Base-by-base conservation (phyloP, 1,140 invertebrate species). In the Apolygus lucorum region DNA sequence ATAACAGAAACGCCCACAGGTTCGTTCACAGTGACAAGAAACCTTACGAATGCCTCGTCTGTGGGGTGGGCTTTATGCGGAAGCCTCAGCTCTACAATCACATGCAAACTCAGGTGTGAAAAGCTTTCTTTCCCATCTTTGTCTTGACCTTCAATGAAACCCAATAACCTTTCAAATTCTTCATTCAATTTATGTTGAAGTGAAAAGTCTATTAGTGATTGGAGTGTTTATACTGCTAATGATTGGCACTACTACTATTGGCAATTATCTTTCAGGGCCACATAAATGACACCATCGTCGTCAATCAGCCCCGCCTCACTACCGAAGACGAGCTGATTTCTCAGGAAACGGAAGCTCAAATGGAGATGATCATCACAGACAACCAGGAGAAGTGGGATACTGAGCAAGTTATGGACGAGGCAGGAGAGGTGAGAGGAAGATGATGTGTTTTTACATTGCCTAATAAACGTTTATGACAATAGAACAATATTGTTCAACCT, bases 1-100 rank as follows among this genome's bases (percentile, higher is more conserved):
- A 93, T 78, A 93, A 93, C 77, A 82, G 90, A 67, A 92, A 93
- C 81, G 88, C 90, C 13, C 90, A 93, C 77, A 82, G 89, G 54
- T 92, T 91, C 78, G 87, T 91, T 52, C 91, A 93, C 77, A 91
- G 88, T 71, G 88, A 91, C 74, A 90, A 91, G 76, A 93, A 93
- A 74, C 90, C 90, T 0, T 93, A 92, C 75, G 89, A 91, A 77
- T 93, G 91, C 78, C 77, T 88, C 28, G 85, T 88, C 1, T 93
- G 91, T 75, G 89, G 88, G 1, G 83, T 85, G 73, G 90, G 89
- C 8, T 93, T 90, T 74, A 92, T 92, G 90, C 79, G 91, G 24
- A 92, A 92, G 76, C 89, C 90, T 17, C 80, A 89, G 52, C 81
- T 93, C 0, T 87, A 90, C 72, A 81, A 85, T n/a, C 91, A 93